Base-by-base conservation (phyloP, 1,140 invertebrate species). In the Ostrea denselamellosa region DNA sequence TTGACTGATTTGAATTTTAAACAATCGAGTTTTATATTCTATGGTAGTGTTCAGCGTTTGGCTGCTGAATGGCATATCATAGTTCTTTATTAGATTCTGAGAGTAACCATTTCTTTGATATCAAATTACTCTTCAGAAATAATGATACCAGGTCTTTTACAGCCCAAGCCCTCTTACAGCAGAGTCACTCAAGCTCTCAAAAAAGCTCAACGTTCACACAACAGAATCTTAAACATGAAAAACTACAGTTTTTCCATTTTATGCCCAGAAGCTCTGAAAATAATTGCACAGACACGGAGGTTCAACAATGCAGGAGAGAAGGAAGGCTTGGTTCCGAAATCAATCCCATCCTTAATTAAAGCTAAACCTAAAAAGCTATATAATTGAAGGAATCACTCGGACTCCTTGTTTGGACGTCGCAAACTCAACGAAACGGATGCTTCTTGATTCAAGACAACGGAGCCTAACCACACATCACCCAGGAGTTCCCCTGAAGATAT, bases 221-320 rank as follows among this genome's bases (percentile, higher is more conserved):
- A 77, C 68, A 77, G 68, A 77, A 28, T 77, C 68, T 77, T 77
- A 77, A 77, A 77, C 68, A 77, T 77, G 68, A 77, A 77, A 77
- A 77, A 34, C 68, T 77, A 77, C 28, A 77, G 68, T 77, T 77
- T 77, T 77, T 34, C 68, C 65, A 8, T 28, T 77, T 28, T 28
- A 77, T 77, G 68, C 68, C 68, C 68, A 34, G 68, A 77, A 77
- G 68, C 22, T 28, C 68, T 77, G 68, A 28, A 77, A 12, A 77
- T 77, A 77, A 77, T 77, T 77, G 68, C 22, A 8, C 68, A 77
- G 68, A 77, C 68, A 77, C 28, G 68, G 68, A 22, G 68, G 10
- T 77, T 25, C 25, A 25, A 77, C 68, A 77, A 77, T 77, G 14
- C 17, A 77, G 28, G 22, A 34, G 12, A 77, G 68, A 77, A 8